These are phyloP conservation scores for Channallabes apus DNA, from an alignment of 2,797 vertebrate genomes.

Conservation along the genomic window DNA sequence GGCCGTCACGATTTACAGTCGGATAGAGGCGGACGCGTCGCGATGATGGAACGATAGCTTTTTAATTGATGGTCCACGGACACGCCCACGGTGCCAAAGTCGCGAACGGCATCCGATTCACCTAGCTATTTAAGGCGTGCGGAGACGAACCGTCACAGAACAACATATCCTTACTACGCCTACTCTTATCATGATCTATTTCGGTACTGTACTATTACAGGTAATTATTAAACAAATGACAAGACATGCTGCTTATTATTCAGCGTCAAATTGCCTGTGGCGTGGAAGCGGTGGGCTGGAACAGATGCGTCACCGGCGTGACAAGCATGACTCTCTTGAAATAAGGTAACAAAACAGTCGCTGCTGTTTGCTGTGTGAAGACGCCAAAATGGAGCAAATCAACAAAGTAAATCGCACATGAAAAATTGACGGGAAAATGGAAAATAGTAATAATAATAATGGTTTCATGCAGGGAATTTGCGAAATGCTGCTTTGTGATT, in stretches of 20 bases:
- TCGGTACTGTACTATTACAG: slow-evolving; percentile 43
- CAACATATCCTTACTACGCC: slow-evolving; percentile 30
- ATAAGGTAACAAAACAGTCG: slow-evolving; percentile 35
- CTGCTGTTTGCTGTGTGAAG: neutral
- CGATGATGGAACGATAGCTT: slow-evolving; percentile 19
- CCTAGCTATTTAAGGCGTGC: slow-evolving; percentile 54
- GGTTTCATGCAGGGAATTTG: neutral
- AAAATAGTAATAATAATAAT: neutral
- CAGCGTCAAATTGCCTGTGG: neutral
- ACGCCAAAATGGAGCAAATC: neutral
- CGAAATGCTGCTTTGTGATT: neutral
- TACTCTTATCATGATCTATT: slow-evolving; percentile 45
- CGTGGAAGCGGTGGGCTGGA: slow-evolving; percentile 44
- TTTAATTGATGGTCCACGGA: slow-evolving; percentile 48
- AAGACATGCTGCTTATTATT: slow-evolving; percentile 31
- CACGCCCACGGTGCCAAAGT: slow-evolving; percentile 39
- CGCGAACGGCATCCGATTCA: slow-evolving; percentile 38
- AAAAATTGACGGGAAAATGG: neutral
- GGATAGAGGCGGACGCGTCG: slow-evolving; percentile 13
- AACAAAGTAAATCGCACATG: neutral
- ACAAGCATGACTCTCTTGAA: slow-evolving; percentile 44
- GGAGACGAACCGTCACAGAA: slow-evolving; percentile 41
- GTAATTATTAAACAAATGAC: slow-evolving; percentile 49
- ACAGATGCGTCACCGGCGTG: slow-evolving; percentile 23
- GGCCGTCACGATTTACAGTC: slow-evolving; percentile 49